These are phyloP conservation scores for Clarias magur DNA, from an alignment of 2,113 vertebrate genomes.

Conservation along the genomic window DNA sequence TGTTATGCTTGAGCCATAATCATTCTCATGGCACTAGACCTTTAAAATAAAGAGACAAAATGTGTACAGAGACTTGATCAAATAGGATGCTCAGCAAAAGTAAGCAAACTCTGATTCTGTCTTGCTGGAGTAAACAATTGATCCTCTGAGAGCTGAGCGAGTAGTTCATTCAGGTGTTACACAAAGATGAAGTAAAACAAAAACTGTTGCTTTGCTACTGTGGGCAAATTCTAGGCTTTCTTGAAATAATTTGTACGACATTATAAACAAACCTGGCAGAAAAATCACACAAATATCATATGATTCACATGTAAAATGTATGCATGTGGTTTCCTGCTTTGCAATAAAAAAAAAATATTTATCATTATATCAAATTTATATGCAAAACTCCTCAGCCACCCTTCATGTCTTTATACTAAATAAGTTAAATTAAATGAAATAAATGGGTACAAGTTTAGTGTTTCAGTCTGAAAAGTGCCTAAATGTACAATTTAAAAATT, in stretches of 20 bases:
- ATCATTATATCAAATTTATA: background rate
- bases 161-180: conserved; percentile 20
- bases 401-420: too few relatives aligned
- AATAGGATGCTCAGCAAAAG: conserved; percentile 34
- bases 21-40: conserved; percentile 55
- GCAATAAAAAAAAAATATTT: background rate
- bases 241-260: conserved; percentile 24
- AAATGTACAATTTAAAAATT: too few relatives aligned
- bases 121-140: conserved; percentile 52
- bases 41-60: conserved; percentile 55
- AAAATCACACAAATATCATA: background rate
- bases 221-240: background rate
- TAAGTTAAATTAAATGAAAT: background rate
- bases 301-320: background rate
- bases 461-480: too few relatives aligned
- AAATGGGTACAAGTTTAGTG: too few relatives aligned
- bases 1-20: conserved; percentile 51
- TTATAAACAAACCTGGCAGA: background rate
- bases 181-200: conserved; percentile 3
- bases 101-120: conserved; percentile 48
- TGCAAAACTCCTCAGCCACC: too few relatives aligned
- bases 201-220: background rate
- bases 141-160: conserved; percentile 35
- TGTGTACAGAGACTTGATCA: conserved; percentile 42
- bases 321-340: background rate